phyloP scores from a whole-genome alignment of 2,888 invertebrate genomes.

The Caenorhabditis sp. region DNA sequence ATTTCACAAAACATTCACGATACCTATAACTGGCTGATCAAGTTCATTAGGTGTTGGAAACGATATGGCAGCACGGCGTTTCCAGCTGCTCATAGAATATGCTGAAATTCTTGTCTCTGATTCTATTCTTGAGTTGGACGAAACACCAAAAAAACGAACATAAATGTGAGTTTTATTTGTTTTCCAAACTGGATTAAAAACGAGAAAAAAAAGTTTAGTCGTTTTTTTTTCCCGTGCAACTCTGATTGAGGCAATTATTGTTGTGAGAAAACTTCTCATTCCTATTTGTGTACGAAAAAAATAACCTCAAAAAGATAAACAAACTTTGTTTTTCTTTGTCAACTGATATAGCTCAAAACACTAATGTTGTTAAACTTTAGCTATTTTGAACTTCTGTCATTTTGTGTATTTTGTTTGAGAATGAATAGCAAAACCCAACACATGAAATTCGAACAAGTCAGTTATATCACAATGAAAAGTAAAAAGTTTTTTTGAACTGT shows the following conservation, averaged over 20 bases:
- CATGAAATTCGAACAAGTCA: no score
- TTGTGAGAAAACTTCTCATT: no score
- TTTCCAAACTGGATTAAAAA: background rate
- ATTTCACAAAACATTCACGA: background rate
- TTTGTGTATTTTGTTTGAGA: no score
- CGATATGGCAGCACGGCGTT: slow-evolving; percentile 49
- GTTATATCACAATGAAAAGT: no score
- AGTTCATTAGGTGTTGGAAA: slow-evolving; percentile 41
- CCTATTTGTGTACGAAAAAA: no score
- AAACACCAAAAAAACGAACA: background rate
- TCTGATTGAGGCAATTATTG: background rate
- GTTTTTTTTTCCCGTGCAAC: background rate
- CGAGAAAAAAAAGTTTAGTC: background rate
- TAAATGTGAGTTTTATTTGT: background rate
- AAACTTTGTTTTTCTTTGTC: no score
- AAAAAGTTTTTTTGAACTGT: no score
- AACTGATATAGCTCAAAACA: no score
- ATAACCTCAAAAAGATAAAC: no score
- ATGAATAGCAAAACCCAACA: no score
- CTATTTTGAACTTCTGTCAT: no score
- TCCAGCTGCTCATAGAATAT: slow-evolving; percentile 46
- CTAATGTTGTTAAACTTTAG: no score
- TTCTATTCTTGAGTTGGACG: background rate
- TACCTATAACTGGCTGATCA: slow-evolving; percentile 44
- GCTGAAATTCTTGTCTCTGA: background rate